These are phyloP conservation scores for Sycophila sp. DNA, from an alignment of 1,140 invertebrate genomes.

Conservation along the genomic window DNA sequence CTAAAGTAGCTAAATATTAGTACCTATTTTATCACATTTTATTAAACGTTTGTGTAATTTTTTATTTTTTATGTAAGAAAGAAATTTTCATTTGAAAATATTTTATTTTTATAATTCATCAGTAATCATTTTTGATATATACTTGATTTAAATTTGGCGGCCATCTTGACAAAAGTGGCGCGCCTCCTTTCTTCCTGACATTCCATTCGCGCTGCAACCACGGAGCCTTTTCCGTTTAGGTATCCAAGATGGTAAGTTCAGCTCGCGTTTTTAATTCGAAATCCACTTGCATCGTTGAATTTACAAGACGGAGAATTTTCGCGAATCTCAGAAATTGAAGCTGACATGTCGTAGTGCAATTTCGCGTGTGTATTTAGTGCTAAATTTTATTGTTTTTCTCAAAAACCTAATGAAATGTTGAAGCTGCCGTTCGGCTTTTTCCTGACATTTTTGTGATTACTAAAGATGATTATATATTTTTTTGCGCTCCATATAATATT, in stretches of 20 bases:
- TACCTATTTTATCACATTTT: too few relatives aligned
- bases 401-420: neutral
- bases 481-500: neutral
- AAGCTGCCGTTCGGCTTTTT: neutral
- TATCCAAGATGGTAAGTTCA: conserved; percentile 56
- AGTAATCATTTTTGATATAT: neutral
- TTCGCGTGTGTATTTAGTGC: conserved; percentile 36
- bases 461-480: neutral
- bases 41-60: too few relatives aligned
- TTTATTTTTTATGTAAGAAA: too few relatives aligned
- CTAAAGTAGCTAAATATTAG: too few relatives aligned
- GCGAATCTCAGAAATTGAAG: conserved; percentile 20
- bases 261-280: conserved; percentile 27
- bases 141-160: neutral
- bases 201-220: neutral
- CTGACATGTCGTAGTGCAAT: conserved; percentile 31
- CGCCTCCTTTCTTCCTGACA: conserved; percentile 9
- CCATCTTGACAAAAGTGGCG: conserved; percentile 35
- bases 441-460: neutral
- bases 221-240: conserved; percentile 49
- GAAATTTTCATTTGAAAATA: too few relatives aligned
- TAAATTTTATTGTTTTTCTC: neutral
- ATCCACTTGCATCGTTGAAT: conserved; percentile 50
- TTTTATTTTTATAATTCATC: too few relatives aligned
- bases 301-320: neutral